Conservation (phyloP, 2,113 vertebrate genomes). For the Phylloscopus trochilus region DNA sequence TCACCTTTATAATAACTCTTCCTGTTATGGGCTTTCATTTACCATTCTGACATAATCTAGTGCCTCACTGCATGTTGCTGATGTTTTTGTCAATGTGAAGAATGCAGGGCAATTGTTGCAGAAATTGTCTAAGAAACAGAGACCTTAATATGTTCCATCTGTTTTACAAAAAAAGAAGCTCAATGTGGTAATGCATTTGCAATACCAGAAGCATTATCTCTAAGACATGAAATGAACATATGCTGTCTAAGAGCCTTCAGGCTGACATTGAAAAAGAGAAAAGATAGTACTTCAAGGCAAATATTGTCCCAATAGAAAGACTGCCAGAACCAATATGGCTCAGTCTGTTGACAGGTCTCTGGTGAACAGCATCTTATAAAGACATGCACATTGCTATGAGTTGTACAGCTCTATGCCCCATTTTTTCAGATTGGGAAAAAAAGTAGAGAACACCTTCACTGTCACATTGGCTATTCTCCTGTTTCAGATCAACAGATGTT, state of each 20-base stretch:
- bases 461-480: conserved; percentile 64
- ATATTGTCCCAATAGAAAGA: conserved; percentile 93
- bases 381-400: conserved; percentile 84
- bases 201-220: conserved; percentile 88
- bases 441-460: conserved; percentile 64
- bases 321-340: conserved; percentile 91
- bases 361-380: conserved; percentile 84
- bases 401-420: conserved; percentile 63
- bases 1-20: conserved; percentile 83
- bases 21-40: conserved; percentile 79
- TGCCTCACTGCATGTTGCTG: conserved; percentile 83
- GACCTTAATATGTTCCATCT: conserved; percentile 92
- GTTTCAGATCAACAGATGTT: conserved; percentile 74
- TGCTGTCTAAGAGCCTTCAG: conserved; percentile 94
- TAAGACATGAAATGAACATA: conserved; percentile 96
- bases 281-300: conserved; percentile 97
- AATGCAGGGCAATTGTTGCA: conserved; percentile 81
- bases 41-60: conserved; percentile 81
- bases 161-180: conserved; percentile 78
- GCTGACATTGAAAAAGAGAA: conserved; percentile 98
- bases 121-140: conserved; percentile 81
- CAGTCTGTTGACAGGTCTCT: conserved; percentile 92
- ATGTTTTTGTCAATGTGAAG: conserved; percentile 92
- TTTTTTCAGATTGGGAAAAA: conserved; percentile 66
- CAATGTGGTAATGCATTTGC: conserved; percentile 84